Conservation (phyloP, 2,113 vertebrate species). For the Muntiacus muntjak region DNA sequence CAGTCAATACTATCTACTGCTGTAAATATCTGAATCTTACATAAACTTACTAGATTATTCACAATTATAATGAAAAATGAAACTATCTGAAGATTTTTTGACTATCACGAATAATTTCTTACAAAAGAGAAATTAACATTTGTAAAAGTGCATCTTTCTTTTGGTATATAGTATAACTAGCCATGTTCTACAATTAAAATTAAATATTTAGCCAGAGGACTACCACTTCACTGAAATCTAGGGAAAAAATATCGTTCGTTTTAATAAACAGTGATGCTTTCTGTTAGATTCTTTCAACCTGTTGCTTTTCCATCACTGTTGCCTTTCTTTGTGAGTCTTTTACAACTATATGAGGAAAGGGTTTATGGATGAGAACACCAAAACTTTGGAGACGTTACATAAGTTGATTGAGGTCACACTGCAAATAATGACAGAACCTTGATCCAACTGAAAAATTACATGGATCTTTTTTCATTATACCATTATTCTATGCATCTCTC, state of each 20-base stretch:
- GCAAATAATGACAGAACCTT: background rate
- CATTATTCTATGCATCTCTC: background rate
- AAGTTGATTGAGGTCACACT: background rate
- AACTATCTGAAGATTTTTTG: background rate
- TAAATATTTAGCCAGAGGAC: background rate
- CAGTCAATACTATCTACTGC: background rate
- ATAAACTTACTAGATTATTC: background rate
- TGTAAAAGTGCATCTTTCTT: background rate
- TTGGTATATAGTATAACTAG: background rate
- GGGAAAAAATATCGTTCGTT: background rate
- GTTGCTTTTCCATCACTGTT: background rate
- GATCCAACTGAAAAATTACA: background rate
- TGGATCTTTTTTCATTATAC: background rate
- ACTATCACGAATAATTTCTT: background rate
- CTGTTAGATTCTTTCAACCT: background rate
- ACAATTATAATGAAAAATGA: background rate
- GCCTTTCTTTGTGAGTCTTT: background rate
- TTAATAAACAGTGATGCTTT: background rate
- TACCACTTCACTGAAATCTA: background rate
- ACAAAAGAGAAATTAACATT: background rate
- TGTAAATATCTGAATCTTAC: background rate
- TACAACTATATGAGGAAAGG: background rate
- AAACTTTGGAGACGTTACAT: background rate
- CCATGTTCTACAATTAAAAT: background rate
- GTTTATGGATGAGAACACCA: background rate